Base-by-base conservation (phyloP, 2,797 vertebrate genomes). In the Xenops minutus region DNA sequence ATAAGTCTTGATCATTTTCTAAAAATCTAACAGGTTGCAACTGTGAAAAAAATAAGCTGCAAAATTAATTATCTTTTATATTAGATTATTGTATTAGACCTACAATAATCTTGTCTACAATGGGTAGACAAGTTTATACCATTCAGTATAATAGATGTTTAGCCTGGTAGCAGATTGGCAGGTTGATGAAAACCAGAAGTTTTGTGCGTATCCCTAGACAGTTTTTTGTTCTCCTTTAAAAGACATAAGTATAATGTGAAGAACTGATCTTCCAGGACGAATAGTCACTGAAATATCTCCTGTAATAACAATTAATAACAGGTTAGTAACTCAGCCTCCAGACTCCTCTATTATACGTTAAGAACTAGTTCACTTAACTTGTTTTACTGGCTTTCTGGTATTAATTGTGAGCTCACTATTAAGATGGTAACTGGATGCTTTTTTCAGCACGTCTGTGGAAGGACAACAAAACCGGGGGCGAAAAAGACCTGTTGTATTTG, bases 241-340 rank as follows among this genome's bases (percentile, higher is more conserved):
- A 89, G 46, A 32, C 24, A 8, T 71, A 32, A 84, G 41, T 74
- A 15, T 24, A 58, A 71, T 36, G 4, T 64, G 49, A 39, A 91
- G 89, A 93, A 77, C 34, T 52, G n/a, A 37, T 87, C 36, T 48
- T 94, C 10, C 56, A 74, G 64, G 32, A 64, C 82, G 32, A 94
- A 77, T 58, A 91, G 64, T 71, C 41, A 52, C 17, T 92, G 87
- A 88, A 94, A 85, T 27, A 20, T 71, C 64, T 89, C 44, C 54
- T 77, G 37, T 67, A 94, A 83, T 92, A 95, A 61, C 27, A 63
- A 48, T 49, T 93, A 92, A 87, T 94, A 85, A 83, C 64, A 92
- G 52, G 41, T 86, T 95, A 72, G 56, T 87, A 85, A 79, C 30
- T 55, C 92, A 58, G 52, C 49, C 72, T 96, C n/a, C 20, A 85